These are phyloP conservation scores for Microtus ochrogaster DNA, from an alignment of 2,113 vertebrate genomes.

Conservation along the genomic window DNA sequence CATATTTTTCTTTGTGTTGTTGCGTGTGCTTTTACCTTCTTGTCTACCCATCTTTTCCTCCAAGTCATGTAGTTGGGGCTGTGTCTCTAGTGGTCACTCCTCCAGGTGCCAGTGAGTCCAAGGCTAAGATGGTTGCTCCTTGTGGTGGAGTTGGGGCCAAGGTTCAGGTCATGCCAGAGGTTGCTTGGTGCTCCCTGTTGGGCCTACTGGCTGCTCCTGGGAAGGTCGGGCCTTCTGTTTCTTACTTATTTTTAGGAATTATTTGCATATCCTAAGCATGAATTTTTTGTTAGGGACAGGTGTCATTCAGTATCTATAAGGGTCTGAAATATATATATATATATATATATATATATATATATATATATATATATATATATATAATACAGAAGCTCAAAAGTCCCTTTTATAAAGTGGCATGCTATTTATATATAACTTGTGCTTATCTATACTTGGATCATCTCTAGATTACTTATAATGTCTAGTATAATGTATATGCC, in stretches of 20 bases:
- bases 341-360: not conserved
- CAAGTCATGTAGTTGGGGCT: no score
- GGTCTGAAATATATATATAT: not conserved
- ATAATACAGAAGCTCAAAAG: not conserved
- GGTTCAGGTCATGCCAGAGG: no score
- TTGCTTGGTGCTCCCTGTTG: no score
- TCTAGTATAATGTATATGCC: not conserved
- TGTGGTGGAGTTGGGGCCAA: no score
- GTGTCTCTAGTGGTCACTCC: no score
- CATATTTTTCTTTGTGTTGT: no score
- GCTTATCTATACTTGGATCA: not conserved
- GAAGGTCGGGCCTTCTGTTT: not conserved
- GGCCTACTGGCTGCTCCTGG: no score
- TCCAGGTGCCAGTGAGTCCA: no score
- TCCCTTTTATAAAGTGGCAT: not conserved
- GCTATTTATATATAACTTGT: not conserved
- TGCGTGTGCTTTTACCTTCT: no score
- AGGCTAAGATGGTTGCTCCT: no score
- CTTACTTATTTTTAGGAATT: not conserved
- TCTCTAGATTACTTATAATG: not conserved
- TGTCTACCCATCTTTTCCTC: no score
- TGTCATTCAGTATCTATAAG: not conserved
- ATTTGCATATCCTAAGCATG: not conserved
- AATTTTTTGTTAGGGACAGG: not conserved
- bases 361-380: not conserved